Percentiles rank a stretch among this genome's conserved stretches.
These are phyloP conservation scores for Oplegnathus fasciatus DNA, from an alignment of 2,113 vertebrate genomes.

Conservation along the genomic window DNA sequence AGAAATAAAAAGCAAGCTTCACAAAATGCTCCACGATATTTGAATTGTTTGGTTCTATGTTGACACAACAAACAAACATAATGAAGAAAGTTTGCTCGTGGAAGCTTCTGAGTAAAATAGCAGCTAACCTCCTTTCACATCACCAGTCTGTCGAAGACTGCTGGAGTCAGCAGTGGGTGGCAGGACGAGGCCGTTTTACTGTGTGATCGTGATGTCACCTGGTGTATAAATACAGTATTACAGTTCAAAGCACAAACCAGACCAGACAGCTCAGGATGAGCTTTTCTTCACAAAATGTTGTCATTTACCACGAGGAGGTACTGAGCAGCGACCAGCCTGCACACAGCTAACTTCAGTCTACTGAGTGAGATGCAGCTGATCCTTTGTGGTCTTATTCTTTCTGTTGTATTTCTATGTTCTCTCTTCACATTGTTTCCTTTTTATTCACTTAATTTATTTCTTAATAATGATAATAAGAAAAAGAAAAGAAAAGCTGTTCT, in stretches of 20 bases:
- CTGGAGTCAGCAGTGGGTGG: constrained; percentile 33
- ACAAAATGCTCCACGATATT: constrained; percentile 33
- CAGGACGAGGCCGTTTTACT: constrained; percentile 18
- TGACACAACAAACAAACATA: constrained; percentile 7
- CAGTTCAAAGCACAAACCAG: constrained; percentile 21
- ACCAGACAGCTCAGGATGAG: neutral
- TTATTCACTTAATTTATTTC: constrained; percentile 82
- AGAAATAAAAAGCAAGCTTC: constrained; percentile 16
- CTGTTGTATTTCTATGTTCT: constrained; percentile 66
- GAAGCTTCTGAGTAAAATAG: constrained; percentile 16
- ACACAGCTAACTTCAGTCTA: constrained; percentile 46
- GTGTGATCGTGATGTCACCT: constrained; percentile 67
- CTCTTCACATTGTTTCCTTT: constrained; percentile 75
- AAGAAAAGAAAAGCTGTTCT: constrained; percentile 82
- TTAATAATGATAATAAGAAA: constrained; percentile 69
- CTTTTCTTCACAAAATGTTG: constrained; percentile 27
- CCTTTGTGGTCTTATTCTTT: constrained; percentile 44
- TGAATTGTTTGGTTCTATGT: constrained; percentile 24
- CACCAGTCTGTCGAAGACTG: constrained; percentile 27
- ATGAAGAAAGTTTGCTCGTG: constrained; percentile 5
- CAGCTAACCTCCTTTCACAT: constrained; percentile 17
- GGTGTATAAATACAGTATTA: constrained; percentile 65
- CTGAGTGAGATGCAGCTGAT: constrained; percentile 39
- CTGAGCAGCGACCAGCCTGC: constrained; percentile 31
- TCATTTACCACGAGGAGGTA: constrained; percentile 31